Percentiles rank a stretch among this genome's conserved stretches.
phyloP scores from a whole-genome alignment of 2,888 invertebrate genomes.

The Drosophila paramelanica region DNA sequence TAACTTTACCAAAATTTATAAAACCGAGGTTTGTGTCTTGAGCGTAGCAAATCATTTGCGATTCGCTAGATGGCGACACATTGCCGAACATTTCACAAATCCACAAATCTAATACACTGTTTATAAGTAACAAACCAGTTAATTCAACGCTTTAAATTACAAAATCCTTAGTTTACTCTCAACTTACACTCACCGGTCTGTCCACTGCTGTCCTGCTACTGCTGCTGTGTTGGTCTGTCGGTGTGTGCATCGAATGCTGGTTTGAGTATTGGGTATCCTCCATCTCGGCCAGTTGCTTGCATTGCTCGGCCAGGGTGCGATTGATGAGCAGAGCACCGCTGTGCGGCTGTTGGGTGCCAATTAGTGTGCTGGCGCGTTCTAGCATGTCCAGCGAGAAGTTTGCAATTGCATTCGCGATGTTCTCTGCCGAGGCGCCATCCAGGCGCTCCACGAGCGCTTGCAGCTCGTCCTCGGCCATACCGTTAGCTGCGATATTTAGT shows the following conservation, averaged over 20 bases:
- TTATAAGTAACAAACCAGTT: no score
- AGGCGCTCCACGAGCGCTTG: conserved; percentile 72
- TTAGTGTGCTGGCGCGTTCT: conserved; percentile 68
- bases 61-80: no score
- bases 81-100: no score
- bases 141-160: background rate
- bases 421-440: conserved; percentile 55
- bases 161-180: background rate
- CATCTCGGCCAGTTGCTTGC: conserved; percentile 61
- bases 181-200: conserved; percentile 46
- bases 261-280: conserved; percentile 29
- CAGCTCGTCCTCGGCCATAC: conserved; percentile 73
- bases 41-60: no score
- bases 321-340: conserved; percentile 58
- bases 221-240: conserved; percentile 1
- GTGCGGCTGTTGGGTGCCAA: conserved; percentile 58
- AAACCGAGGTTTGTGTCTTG: no score
- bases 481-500: background rate
- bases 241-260: conserved; percentile 1
- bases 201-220: conserved; percentile 2
- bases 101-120: no score
- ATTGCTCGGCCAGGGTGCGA: conserved; percentile 71
- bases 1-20: no score
- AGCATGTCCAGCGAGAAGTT: conserved; percentile 79
- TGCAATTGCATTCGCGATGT: conserved; percentile 70